Evolutionary conservation across 2,888 invertebrate species (phyloP), one percentile per base, ranked within the genome.

Genomic region (Chirona hameri): DNA sequence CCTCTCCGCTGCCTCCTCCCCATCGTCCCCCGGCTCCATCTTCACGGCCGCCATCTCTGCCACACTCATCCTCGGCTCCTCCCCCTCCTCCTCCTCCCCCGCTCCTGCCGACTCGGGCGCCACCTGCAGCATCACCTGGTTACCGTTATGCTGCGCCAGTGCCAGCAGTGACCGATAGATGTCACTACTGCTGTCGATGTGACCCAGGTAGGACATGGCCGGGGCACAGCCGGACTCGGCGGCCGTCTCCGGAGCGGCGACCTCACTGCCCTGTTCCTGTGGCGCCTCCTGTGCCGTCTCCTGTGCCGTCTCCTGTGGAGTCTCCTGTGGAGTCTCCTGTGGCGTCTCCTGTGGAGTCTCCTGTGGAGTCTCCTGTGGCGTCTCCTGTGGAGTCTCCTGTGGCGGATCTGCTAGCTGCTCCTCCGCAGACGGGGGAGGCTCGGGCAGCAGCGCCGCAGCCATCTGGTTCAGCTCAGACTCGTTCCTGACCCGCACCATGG

Each of bases 41-140:
- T 76, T 76, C 21, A 76, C 76, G 12, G 46, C 46, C 39, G 76
- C 76, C 76, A 76, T 76, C 7, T 76, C 76, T 9, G 76, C 76
- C 9, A 76, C 76, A 12, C 76, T 76, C 24, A 76, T 15, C 1
- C 76, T 39, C 24, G 46, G 46, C 24, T 46, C 39, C 27, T 76
- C 76, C 27, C 9, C 76, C 24, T 7, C 39, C 21, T 24, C 46
- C 10, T 24, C 24, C 24, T 46, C 24, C 24, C 5, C 24, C 76
- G 46, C 76, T 0, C 14, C 76, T 46, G 15, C 31, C 72, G 39
- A 3, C 31, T 0, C 24, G 27, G 31, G 18, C 31, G 29, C 18
- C 29, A 29, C 27, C 46, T 24, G 76, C 46, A 76, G 39, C 76
- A 76, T 4, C 76, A 76, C 46, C 46, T 39, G 39, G 39, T 65